phyloP scores from a whole-genome alignment of 2,797 vertebrate genomes.

The Antennarius maculatus region DNA sequence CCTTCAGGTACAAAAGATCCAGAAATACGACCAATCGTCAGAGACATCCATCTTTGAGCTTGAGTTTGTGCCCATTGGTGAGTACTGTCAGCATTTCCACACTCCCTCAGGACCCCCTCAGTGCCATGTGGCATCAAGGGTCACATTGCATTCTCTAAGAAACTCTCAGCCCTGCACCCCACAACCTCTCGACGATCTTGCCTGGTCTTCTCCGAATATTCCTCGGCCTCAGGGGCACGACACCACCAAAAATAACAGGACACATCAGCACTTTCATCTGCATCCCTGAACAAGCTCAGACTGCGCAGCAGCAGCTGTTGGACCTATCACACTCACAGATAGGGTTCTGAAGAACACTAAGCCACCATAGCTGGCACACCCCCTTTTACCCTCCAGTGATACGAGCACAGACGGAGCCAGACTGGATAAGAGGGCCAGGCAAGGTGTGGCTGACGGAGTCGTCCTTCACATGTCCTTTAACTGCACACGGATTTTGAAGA shows the following conservation, averaged over 20 bases:
- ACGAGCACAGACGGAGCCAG: constrained; percentile 72
- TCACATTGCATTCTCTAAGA: constrained; percentile 76
- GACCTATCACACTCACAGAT: constrained; percentile 55
- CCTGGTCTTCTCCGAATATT: constrained; percentile 63
- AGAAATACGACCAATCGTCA: constrained; percentile 60
- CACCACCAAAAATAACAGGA: constrained; percentile 77
- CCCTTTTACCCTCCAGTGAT: constrained; percentile 66
- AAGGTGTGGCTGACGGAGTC: constrained; percentile 68
- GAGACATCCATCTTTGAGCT: constrained; percentile 55
- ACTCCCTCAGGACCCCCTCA: constrained; percentile 57
- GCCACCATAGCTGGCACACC: constrained; percentile 65
- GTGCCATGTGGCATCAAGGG: constrained; percentile 65
- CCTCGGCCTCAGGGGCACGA: constrained; percentile 56
- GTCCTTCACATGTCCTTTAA: constrained; percentile 74
- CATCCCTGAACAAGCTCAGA: constrained; percentile 75
- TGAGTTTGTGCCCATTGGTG: constrained; percentile 56
- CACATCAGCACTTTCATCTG: constrained; percentile 80
- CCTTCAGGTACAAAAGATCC: constrained; percentile 36
- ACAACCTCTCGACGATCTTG: constrained; percentile 45
- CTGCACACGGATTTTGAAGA: constrained; percentile 12
- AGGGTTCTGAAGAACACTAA: constrained; percentile 66
- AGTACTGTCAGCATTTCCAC: constrained; percentile 65
- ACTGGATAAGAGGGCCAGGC: constrained; percentile 68
- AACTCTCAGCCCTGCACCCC: constrained; percentile 36
- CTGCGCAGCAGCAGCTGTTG: constrained; percentile 78